phyloP scores from a whole-genome alignment of 2,113 vertebrate species.

The Phalacrocorax brasilianus region DNA sequence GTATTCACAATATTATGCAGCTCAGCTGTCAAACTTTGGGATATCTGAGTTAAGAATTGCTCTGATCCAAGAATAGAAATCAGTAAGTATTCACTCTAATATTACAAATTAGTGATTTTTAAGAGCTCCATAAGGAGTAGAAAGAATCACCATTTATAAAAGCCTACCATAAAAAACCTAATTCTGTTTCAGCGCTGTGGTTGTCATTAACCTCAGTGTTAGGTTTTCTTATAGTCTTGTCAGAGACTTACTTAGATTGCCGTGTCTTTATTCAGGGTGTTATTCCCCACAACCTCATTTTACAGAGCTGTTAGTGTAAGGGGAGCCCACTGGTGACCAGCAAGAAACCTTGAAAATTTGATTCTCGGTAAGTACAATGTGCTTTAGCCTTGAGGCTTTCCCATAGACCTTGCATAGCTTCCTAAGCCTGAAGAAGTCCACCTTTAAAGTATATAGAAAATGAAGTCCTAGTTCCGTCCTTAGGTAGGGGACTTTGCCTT shows the following conservation, averaged over 20 bases:
- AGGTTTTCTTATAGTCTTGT: neutral
- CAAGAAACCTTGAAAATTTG: neutral
- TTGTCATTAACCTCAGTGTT: neutral
- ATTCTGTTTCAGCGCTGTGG: neutral
- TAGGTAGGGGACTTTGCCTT: neutral
- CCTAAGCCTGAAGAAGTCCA: neutral
- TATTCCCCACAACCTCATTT: neutral
- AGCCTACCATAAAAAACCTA: neutral
- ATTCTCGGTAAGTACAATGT: neutral
- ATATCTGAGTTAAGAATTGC: neutral
- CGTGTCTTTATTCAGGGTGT: neutral
- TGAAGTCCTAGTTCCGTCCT: neutral
- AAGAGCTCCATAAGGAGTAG: neutral
- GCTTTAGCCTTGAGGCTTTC: neutral
- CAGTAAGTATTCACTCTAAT: neutral
- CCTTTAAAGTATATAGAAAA: neutral
- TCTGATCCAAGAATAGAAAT: neutral
- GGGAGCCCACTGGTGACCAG: neutral
- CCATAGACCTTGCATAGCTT: neutral
- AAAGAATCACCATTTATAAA: neutral
- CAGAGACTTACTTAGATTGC: neutral
- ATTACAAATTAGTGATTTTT: neutral
- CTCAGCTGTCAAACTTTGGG: slow-evolving; percentile 22
- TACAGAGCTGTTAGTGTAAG: neutral
- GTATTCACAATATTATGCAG: slow-evolving; percentile 1